Conservation (phyloP, 1,140 invertebrate genomes). For the Nymphalis io region DNA sequence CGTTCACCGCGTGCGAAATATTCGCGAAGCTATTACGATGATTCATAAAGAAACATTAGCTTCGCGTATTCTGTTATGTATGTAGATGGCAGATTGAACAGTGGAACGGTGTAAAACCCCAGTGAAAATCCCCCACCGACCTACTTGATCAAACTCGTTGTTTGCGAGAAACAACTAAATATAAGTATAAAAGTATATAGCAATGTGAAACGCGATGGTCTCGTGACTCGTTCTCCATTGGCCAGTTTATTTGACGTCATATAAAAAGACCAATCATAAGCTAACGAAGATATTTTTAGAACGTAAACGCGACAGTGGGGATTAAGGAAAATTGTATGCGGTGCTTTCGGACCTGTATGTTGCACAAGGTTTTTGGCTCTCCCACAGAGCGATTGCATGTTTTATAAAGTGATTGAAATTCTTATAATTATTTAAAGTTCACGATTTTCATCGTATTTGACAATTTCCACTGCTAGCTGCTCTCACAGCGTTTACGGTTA, state of each 20-base stretch:
- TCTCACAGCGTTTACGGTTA: constrained; percentile 42
- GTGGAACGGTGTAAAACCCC: constrained; percentile 45
- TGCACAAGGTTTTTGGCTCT: constrained; percentile 73
- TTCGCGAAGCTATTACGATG: constrained; percentile 7
- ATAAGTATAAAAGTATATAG: constrained; percentile 41
- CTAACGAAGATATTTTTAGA: constrained; percentile 70
- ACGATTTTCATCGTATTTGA: neutral
- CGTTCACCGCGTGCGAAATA: neutral
- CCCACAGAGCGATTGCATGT: constrained; percentile 44
- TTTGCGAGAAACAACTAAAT: constrained; percentile 39
- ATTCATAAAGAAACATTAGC: constrained; percentile 19
- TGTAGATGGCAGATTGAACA: constrained; percentile 26
- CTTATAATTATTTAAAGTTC: constrained; percentile 23
- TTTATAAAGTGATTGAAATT: constrained; percentile 15
- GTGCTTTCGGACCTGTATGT: constrained; percentile 48
- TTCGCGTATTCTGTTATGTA: neutral
- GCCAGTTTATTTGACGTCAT: constrained; percentile 66
- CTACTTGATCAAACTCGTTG: constrained; percentile 28
- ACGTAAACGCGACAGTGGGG: constrained; percentile 55
- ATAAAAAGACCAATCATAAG: constrained; percentile 51
- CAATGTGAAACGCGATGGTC: constrained; percentile 47
- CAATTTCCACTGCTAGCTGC: constrained; percentile 8
- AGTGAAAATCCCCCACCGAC: constrained; percentile 39
- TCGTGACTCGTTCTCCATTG: constrained; percentile 68
- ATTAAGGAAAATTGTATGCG: constrained; percentile 66